Evolutionary conservation across 2,888 invertebrate genomes (phyloP), one percentile per base, ranked within the genome.

Genomic region (Meiosimyza platycephala): DNA sequence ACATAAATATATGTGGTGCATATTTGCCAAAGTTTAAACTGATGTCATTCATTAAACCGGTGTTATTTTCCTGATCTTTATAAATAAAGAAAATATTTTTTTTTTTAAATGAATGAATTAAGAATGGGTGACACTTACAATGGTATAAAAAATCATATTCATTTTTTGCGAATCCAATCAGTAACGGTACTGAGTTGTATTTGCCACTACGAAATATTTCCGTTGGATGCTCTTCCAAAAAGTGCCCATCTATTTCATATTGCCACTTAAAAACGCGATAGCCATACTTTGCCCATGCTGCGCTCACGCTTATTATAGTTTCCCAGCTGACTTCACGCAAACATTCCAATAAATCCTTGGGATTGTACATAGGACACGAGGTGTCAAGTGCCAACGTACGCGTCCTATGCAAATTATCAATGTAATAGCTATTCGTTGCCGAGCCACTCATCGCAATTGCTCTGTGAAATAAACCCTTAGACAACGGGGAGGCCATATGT

Each of bases 371-470:
- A 7, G 92, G 90, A 80, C 93, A 93, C 52, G 85, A 86, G 5
- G 91, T 79, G 3, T 90, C 79, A 33, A 87, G 81, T 0, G 93
- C 93, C 79, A 92, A 89, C 75, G 89, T 90, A 52, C 88, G 87
- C 0, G 92, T 91, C 75, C 92, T 83, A 65, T 89, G 83, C 3
- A 88, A 47, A 72, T 83, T 85, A 0, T 89, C 89, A 0, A 90
- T 85, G 4, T 88, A 86, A 76, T 85, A 88, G 48, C 90, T 89
- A 52, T 88, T 88, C 0, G 89, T 86, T 0, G 89, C 88, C 0
- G 92, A 89, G 1, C 90, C 92, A 77, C 93, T 92, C 90, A 92
- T 90, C 0, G 90, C 89, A 15, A 93, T 90, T 0, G 89, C 93
- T 54, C 90, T 89, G 80, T 93, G 92, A 85, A 93, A 93, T 0